Evolutionary conservation across 1,140 invertebrate genomes (phyloP).

Genomic region (Zaprionus kolodkinae): DNA sequence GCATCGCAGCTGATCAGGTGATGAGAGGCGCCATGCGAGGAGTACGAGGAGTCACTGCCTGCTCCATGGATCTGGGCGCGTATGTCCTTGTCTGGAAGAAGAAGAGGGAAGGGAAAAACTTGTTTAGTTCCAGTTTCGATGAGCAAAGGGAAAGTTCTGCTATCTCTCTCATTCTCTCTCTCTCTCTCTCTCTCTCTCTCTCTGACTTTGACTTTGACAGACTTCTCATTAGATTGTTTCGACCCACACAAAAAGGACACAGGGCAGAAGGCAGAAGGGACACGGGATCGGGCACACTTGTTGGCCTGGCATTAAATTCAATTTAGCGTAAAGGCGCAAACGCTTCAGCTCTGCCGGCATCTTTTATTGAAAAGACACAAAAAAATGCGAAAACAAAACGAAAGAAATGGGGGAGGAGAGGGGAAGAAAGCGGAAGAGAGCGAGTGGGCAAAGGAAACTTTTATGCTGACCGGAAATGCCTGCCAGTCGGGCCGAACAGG

Average conservation of each 20-base stretch:
- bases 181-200: not conserved
- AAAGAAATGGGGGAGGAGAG: slow-evolving; percentile 13
- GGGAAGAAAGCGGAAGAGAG: slow-evolving; percentile 1
- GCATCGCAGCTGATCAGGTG: slow-evolving; percentile 76
- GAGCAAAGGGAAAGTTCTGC: slow-evolving; percentile 1
- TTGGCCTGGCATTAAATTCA: slow-evolving; percentile 71
- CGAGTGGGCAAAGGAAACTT: slow-evolving; percentile 41
- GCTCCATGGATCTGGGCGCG: slow-evolving; percentile 72
- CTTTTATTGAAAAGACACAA: slow-evolving; percentile 41
- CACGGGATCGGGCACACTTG: slow-evolving; percentile 34
- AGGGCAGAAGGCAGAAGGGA: not conserved
- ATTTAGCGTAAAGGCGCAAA: slow-evolving; percentile 79
- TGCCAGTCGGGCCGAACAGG: slow-evolving; percentile 49
- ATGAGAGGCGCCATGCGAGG: slow-evolving; percentile 57
- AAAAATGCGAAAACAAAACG: slow-evolving; percentile 31
- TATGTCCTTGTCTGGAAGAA: slow-evolving; percentile 77
- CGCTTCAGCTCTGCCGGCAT: slow-evolving; percentile 60
- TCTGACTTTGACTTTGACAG: slow-evolving; percentile 44
- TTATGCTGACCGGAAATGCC: slow-evolving; percentile 76
- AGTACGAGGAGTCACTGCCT: slow-evolving; percentile 58
- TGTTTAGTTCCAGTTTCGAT: slow-evolving; percentile 13
- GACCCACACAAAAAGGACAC: slow-evolving; percentile 41
- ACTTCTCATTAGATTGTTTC: slow-evolving; percentile 54
- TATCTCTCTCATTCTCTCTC: not conserved
- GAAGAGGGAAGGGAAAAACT: slow-evolving; percentile 24